Percentiles rank a stretch among this genome's conserved stretches.
Conservation (phyloP, 2,888 invertebrate species). For the Gryllus longicercus region DNA sequence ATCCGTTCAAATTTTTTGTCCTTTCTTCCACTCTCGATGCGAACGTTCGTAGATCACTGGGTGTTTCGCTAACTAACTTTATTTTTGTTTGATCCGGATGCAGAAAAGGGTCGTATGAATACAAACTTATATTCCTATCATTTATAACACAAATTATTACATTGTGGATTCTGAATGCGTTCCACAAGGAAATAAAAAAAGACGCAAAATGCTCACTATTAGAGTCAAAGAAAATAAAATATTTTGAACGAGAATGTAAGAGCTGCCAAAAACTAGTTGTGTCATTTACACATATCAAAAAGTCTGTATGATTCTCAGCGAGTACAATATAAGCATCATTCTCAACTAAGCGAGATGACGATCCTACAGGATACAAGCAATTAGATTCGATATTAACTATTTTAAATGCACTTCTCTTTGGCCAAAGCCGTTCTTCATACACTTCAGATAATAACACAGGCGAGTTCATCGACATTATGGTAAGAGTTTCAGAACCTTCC, state of each 20-base stretch:
- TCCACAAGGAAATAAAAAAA: background rate
- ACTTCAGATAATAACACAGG: background rate
- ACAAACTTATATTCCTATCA: background rate
- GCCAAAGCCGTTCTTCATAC: background rate
- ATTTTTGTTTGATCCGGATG: background rate
- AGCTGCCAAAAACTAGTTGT: background rate
- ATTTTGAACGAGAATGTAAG: background rate
- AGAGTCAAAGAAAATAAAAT: background rate
- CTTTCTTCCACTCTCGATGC: background rate
- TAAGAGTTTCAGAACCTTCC: background rate
- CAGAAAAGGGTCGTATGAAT: background rate
- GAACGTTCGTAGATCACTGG: background rate
- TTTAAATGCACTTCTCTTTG: background rate
- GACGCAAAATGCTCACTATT: background rate
- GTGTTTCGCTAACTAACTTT: background rate
- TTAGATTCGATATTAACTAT: background rate
- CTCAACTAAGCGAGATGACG: too few relatives aligned
- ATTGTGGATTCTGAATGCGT: background rate
- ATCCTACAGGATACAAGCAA: too few relatives aligned
- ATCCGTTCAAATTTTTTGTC: background rate
- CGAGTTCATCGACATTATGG: background rate
- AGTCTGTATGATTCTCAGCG: background rate
- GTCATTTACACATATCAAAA: background rate
- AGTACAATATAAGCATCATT: background rate
- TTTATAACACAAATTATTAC: background rate